A percentile compares a stretch with the other conserved stretches of the same genome.
These are phyloP conservation scores for Penaeus chinensis DNA, from an alignment of 1,140 invertebrate species.

Conservation along the genomic window DNA sequence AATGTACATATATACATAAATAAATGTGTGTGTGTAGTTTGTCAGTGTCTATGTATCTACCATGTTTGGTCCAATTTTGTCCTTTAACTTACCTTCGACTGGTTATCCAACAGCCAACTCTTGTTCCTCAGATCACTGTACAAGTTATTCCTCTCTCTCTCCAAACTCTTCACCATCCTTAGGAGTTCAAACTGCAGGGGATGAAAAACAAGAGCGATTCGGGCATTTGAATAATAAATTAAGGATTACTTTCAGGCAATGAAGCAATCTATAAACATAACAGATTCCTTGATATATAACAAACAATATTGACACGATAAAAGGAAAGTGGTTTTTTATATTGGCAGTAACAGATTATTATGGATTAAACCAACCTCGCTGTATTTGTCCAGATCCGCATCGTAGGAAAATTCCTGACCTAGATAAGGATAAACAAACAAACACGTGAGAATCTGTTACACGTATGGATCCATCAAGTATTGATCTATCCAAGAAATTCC, in stretches of 20 bases:
- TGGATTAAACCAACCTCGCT: constrained; percentile 21
- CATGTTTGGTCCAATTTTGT: too few species aligned
- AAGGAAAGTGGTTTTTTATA: not conserved
- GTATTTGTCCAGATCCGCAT: constrained; percentile 39
- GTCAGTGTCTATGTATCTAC: too few species aligned
- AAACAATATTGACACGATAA: not conserved
- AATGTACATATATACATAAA: too few species aligned
- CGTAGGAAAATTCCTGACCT: constrained; percentile 46
- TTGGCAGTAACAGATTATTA: not conserved
- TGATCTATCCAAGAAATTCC: too few species aligned
- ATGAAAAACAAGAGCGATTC: not conserved
- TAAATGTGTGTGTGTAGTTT: too few species aligned
- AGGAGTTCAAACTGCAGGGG: constrained; percentile 56
- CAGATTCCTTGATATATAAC: not conserved
- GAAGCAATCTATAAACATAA: not conserved
- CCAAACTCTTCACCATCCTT: constrained; percentile 55
- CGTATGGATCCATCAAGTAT: too few species aligned
- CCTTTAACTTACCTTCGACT: constrained; percentile 53
- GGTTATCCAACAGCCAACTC: constrained; percentile 60
- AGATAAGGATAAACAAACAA: too few species aligned
- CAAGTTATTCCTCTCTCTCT: constrained; percentile 58
- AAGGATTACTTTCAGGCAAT: not conserved
- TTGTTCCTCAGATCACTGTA: constrained; percentile 60
- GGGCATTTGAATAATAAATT: not conserved
- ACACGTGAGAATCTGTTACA: too few species aligned